Evolutionary conservation across 2,113 vertebrate species (phyloP).

Genomic region (Nothobranchius kuhntae): DNA sequence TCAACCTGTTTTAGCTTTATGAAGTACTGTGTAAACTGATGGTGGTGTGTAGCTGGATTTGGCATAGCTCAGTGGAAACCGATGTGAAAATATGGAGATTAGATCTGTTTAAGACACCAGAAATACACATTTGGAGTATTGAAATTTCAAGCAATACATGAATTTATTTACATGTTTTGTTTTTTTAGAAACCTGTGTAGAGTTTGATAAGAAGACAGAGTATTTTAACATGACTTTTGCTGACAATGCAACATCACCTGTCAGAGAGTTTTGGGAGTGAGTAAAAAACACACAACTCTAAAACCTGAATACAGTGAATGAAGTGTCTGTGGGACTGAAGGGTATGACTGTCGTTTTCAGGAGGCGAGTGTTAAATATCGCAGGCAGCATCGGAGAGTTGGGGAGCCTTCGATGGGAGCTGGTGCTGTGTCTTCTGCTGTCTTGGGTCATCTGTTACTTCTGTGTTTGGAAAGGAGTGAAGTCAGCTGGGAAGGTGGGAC

Average conservation of each 20-base stretch:
- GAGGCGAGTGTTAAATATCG: conserved; percentile 81
- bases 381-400: conserved; percentile 82
- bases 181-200: conserved; percentile 83
- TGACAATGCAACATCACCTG: conserved; percentile 86
- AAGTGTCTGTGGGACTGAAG: not conserved
- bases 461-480: conserved; percentile 89
- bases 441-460: conserved; percentile 87
- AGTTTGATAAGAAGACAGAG: conserved; percentile 71
- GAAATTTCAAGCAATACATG: too few relatives aligned
- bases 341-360: conserved; percentile 46
- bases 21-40: too few relatives aligned
- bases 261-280: conserved; percentile 97
- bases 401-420: conserved; percentile 83
- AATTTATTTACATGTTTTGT: too few relatives aligned
- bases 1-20: too few relatives aligned
- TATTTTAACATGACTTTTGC: conserved; percentile 64
- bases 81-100: too few relatives aligned
- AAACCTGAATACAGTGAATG: not conserved
- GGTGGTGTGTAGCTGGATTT: too few relatives aligned
- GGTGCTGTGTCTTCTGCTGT: conserved; percentile 82
- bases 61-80: too few relatives aligned
- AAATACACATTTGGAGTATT: too few relatives aligned
- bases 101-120: too few relatives aligned
- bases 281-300: conserved; percentile 60
- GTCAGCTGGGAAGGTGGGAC: conserved; percentile 83